Conservation (phyloP, 2,113 vertebrate genomes). For the Etheostoma spectabile region DNA sequence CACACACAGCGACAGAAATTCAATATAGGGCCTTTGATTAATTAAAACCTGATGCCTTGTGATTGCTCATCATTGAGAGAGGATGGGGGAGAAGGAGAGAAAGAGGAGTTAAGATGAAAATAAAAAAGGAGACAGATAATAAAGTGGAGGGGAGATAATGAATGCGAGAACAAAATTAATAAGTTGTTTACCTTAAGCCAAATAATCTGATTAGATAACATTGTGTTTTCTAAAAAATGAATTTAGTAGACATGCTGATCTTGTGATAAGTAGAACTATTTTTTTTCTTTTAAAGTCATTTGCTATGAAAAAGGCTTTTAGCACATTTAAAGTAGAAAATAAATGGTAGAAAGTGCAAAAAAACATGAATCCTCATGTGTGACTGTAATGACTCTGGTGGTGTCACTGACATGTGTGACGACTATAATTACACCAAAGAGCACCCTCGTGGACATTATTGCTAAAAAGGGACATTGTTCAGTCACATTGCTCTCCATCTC, state of each 20-base stretch:
- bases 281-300: neutral
- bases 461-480: constrained; percentile 24
- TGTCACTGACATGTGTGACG: constrained; percentile 12
- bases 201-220: constrained; percentile 17
- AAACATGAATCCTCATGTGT: neutral
- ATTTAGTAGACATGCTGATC: neutral
- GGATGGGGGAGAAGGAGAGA: neutral
- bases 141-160: constrained; percentile 18
- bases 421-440: constrained; percentile 25
- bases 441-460: neutral
- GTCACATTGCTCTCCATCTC: neutral
- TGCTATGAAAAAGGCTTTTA: constrained; percentile 3
- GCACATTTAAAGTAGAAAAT: neutral
- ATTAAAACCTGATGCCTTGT: constrained; percentile 39
- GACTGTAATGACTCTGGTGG: neutral
- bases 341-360: neutral
- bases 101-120: neutral
- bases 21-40: constrained; percentile 36
- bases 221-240: constrained; percentile 12
- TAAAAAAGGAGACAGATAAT: neutral
- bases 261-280: constrained; percentile 2
- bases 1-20: neutral
- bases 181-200: neutral
- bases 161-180: constrained; percentile 8
- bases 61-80: constrained; percentile 46